phyloP scores from a whole-genome alignment of 2,113 vertebrate genomes.

The Mustela lutreola region DNA sequence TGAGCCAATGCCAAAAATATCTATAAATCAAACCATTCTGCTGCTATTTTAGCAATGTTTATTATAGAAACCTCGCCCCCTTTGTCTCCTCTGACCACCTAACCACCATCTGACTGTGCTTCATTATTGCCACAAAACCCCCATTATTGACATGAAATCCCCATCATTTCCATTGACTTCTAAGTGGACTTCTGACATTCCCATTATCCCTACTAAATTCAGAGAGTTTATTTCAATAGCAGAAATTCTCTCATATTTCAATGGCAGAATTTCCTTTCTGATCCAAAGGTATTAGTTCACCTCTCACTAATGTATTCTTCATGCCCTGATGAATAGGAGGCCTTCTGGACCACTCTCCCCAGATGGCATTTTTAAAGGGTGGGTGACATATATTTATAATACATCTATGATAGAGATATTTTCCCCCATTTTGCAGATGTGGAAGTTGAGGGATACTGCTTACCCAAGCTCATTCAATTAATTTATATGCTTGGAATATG shows the following conservation, averaged over 20 bases:
- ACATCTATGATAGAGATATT: not conserved
- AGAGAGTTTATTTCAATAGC: not conserved
- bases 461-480: not conserved
- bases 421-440: not conserved
- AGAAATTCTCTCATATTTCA: not conserved
- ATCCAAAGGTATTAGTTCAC: not conserved
- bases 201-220: not conserved
- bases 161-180: not conserved
- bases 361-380: not conserved
- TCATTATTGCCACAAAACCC: not conserved
- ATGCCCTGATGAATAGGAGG: not conserved
- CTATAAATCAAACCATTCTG: not conserved
- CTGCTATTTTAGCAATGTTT: slow-evolving; percentile 20
- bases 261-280: not conserved
- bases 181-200: not conserved
- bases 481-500: not conserved
- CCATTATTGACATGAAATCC: not conserved
- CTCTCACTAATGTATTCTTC: not conserved
- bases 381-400: not conserved
- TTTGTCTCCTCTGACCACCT: not conserved
- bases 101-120: not conserved
- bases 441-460: not conserved
- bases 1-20: not conserved
- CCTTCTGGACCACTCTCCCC: not conserved
- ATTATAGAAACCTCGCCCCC: not conserved